These are phyloP conservation scores for Tapera naevia DNA, from an alignment of 2,797 vertebrate genomes.

Conservation along the genomic window DNA sequence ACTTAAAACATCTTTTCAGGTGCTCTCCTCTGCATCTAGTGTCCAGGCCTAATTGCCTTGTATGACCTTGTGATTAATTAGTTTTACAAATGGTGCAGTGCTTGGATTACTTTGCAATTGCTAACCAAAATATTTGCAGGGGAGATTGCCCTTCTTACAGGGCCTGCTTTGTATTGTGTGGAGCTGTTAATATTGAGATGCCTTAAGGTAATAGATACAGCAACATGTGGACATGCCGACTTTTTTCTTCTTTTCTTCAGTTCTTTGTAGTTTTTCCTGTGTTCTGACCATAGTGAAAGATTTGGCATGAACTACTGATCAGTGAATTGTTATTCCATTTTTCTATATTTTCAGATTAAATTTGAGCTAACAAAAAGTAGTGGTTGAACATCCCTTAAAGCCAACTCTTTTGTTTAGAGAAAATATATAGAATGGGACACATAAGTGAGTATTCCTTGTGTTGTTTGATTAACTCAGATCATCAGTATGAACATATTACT, in stretches of 20 bases:
- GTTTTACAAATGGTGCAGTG: background rate
- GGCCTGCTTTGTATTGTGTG: background rate
- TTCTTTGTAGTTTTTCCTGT: background rate
- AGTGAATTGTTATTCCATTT: background rate
- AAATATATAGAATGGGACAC: background rate
- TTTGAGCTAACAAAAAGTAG: background rate
- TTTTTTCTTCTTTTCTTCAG: background rate
- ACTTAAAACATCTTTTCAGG: constrained; percentile 38
- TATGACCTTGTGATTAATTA: constrained; percentile 5
- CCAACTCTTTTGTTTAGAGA: background rate
- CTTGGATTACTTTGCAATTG: constrained; percentile 9
- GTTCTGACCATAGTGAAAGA: background rate
- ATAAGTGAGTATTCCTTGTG: background rate
- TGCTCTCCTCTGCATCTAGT: background rate
- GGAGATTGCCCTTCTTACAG: background rate
- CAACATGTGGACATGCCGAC: background rate
- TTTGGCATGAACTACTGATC: background rate
- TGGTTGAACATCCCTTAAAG: background rate
- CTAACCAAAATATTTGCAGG: constrained; percentile 32
- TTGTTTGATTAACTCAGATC: background rate
- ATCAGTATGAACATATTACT: background rate
- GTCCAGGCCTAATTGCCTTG: constrained; percentile 12
- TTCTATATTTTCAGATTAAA: background rate
- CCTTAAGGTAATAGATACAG: background rate
- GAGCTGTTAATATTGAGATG: background rate